Evolutionary conservation across 1,140 invertebrate species (phyloP).

Genomic region (Macrotrachela quadricornifera): DNA sequence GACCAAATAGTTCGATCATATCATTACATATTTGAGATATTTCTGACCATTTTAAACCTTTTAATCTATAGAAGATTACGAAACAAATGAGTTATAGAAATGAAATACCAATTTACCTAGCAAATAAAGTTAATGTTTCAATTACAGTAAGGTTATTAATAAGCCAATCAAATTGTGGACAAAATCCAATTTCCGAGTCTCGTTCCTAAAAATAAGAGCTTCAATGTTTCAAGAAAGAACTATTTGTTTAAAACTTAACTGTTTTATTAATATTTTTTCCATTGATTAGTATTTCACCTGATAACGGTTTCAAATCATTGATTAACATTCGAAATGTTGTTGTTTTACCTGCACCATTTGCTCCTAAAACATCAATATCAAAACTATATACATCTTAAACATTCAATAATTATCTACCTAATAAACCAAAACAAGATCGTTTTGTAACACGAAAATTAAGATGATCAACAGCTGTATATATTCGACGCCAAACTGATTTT

Average conservation of each 20-base stretch:
- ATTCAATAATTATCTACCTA: not conserved
- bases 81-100: not conserved
- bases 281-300: conserved; percentile 21
- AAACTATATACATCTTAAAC: not conserved
- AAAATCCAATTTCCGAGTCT: conserved; percentile 26
- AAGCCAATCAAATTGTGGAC: conserved; percentile 35
- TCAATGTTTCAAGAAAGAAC: too few relatives aligned
- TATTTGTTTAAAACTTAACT: conserved; percentile 31
- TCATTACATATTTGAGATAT: not conserved
- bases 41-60: not conserved
- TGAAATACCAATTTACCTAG: conserved; percentile 19
- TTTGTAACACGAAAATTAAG: not conserved
- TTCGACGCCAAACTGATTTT: not conserved
- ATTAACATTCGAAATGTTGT: conserved; percentile 62
- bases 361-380: conserved; percentile 37
- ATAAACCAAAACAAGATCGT: conserved; percentile 1
- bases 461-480: not conserved
- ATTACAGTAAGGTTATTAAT: conserved; percentile 22
- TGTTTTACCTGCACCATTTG: conserved; percentile 63
- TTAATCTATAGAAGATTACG: not conserved
- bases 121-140: conserved; percentile 24
- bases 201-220: conserved; percentile 24
- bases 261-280: conserved; percentile 21
- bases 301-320: conserved; percentile 19
- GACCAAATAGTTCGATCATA: conserved; percentile 19